Percentiles rank a stretch among this genome's conserved stretches.
These are phyloP conservation scores for Spizaetus ornatus DNA, from an alignment of 2,113 vertebrate species.

Conservation along the genomic window DNA sequence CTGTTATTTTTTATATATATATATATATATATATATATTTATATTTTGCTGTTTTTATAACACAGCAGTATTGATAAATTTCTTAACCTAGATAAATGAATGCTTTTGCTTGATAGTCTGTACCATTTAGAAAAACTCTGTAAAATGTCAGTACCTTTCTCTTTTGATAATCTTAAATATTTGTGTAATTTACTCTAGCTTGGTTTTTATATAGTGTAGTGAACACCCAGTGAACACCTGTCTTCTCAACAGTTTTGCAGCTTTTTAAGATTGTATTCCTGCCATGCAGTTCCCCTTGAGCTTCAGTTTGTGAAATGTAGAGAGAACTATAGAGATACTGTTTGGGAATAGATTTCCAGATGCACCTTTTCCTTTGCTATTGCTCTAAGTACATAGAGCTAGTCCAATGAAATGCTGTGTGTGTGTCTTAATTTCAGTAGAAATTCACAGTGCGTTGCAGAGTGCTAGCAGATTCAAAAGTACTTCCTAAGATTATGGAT, in stretches of 20 bases:
- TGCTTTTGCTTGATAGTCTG: not conserved
- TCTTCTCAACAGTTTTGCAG: not conserved
- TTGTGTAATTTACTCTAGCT: not conserved
- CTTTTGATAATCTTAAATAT: not conserved
- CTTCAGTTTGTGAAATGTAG: not conserved
- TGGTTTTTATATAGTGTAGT: not conserved
- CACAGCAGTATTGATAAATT: not conserved
- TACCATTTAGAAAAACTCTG: not conserved
- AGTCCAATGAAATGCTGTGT: not conserved
- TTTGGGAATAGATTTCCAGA: not conserved
- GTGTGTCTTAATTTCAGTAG: not conserved
- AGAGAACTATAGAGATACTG: not conserved
- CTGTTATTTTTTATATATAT: not conserved
- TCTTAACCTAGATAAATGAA: not conserved
- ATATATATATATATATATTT: too few species aligned
- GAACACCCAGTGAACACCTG: not conserved
- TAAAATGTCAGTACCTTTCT: not conserved
- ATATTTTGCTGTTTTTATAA: not conserved
- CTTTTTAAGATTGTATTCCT: not conserved
- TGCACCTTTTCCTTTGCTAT: not conserved
- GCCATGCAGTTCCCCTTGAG: not conserved
- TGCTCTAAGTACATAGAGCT: not conserved
- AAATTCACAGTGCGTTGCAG: not conserved
- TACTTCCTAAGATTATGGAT: not conserved
- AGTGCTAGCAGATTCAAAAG: not conserved